Evolutionary conservation across 2,113 vertebrate genomes (phyloP), one percentile per base, ranked within the genome.

Genomic region (Smithornis capensis): DNA sequence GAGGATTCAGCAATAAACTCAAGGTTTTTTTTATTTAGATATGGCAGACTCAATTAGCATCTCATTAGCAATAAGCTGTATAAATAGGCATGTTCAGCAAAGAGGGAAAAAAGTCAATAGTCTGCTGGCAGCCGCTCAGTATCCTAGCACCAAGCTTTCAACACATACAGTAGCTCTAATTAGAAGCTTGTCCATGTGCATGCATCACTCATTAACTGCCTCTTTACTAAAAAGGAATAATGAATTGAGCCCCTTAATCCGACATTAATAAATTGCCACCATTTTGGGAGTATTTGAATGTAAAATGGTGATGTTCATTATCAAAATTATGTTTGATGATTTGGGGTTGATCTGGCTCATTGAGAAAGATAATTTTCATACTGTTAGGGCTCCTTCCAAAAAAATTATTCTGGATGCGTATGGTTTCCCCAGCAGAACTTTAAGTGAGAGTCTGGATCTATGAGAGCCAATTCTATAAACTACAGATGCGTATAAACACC

Each of bases 251-350:
- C 87, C 95, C 96, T 97, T 98, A 97, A 98, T 97, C 95, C 97
- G 98, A 97, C 97, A 52, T 95, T 97, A 98, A 98, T 97, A 98
- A 98, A 98, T 98, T 96, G 87, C 92, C 83, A 95, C 91, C 94
- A 98, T 98, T 98, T 98, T 96, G 91, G 90, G 93, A 97, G 87
- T 90, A 97, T 98, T 97, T 97, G 94, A 97, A 97, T 97, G 97
- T 96, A 97, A 97, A 98, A 96, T 94, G 50, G 89, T 93, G 92
- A 96, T 96, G 87, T 97, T 98, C 92, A 91, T 97, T 97, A 92
- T 76, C 95, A 94, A 97, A 97, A 98, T 97, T 97, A 94, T 97
- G 94, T 96, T 97, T 98, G 97, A 98, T 97, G 96, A 95, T 74
- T 96, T 95, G 64, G 62, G 93, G 94, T 97, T 97, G 90, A 97